Conservation (phyloP, 2,113 vertebrate species). For the Falcunculus frontatus region DNA sequence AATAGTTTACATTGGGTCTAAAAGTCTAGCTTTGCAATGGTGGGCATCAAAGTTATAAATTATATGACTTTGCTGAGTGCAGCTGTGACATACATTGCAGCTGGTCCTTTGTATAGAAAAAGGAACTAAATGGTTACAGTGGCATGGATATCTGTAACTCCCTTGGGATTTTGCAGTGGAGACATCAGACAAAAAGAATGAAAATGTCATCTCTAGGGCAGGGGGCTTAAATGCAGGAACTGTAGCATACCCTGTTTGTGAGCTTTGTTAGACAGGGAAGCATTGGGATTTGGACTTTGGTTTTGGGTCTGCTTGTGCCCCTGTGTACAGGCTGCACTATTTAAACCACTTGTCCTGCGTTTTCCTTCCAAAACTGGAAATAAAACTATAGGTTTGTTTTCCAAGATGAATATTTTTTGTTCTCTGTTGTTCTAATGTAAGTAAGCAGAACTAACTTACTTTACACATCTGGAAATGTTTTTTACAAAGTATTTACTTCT, state of each 20-base stretch:
- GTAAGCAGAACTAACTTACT: neutral
- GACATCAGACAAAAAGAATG: neutral
- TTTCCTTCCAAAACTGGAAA: neutral
- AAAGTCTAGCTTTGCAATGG: neutral
- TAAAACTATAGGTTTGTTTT: neutral
- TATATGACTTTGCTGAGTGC: neutral
- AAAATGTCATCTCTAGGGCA: neutral
- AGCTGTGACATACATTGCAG: neutral
- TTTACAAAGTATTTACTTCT: neutral
- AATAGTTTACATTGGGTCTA: neutral
- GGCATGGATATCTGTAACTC: neutral
- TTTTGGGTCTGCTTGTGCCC: neutral
- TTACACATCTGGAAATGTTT: neutral
- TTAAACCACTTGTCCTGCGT: neutral
- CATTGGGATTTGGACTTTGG: neutral
- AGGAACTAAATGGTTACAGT: neutral
- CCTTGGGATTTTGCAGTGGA: neutral
- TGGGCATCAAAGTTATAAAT: neutral
- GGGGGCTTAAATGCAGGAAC: neutral
- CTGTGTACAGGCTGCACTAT: rapidly evolving
- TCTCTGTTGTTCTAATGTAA: neutral
- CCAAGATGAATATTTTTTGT: neutral
- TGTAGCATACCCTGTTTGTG: neutral
- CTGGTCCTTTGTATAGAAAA: neutral
- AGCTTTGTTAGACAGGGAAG: neutral